Percentiles rank a stretch among this genome's conserved stretches.
Conservation (phyloP, 1,140 invertebrate genomes). For the Rhopalosiphum padi region DNA sequence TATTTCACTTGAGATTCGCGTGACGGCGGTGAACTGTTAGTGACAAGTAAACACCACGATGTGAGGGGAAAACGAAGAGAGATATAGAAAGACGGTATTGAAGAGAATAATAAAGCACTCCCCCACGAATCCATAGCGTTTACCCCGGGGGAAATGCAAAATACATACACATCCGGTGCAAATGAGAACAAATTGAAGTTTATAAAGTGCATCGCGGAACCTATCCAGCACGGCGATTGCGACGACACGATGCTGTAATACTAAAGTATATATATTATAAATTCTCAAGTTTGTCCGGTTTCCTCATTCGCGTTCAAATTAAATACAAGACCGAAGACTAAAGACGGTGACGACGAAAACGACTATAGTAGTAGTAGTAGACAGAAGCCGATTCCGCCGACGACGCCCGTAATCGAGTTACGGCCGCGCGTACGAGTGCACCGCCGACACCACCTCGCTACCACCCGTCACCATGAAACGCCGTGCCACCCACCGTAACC, state of each 20-base stretch:
- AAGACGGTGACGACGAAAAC: neutral
- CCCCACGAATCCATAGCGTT: neutral
- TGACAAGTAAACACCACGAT: neutral
- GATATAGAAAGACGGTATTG: neutral
- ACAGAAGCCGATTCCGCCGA: neutral
- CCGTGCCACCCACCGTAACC: neutral
- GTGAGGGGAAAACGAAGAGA: neutral
- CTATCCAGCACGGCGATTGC: neutral
- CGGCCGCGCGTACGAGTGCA: neutral
- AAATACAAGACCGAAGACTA: neutral
- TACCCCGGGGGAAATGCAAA: slow-evolving; percentile 45
- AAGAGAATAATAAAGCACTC: neutral
- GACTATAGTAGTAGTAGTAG: neutral
- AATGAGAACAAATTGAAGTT: slow-evolving; percentile 45
- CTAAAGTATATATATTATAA: neutral
- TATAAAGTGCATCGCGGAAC: slow-evolving; percentile 10
- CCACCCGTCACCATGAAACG: too few species aligned
- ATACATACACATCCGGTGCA: slow-evolving; percentile 12
- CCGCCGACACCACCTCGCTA: neutral
- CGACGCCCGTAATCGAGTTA: slow-evolving; percentile 31
- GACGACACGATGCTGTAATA: neutral
- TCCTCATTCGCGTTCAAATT: neutral
- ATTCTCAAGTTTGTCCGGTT: neutral
- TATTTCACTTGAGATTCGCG: neutral
- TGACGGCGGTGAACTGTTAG: neutral